Evolutionary conservation across 2,888 invertebrate genomes (phyloP).

Genomic region (Caenorhabditis japonica): DNA sequence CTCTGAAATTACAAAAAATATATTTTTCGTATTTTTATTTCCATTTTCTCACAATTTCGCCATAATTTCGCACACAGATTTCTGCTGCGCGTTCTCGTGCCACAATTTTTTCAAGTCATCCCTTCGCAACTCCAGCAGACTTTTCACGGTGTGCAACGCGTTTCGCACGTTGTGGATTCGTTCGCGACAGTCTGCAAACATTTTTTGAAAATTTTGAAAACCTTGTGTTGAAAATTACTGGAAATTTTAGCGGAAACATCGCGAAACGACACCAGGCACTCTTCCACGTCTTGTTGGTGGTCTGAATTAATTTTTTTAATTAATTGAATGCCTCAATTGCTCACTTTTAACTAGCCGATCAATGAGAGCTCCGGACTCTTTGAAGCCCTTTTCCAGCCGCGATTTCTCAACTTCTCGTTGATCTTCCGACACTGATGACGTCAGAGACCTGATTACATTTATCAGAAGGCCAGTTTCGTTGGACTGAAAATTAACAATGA

Average conservation of each 20-base stretch:
- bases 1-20: conserved; percentile 38
- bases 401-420: conserved; percentile 90
- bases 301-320: conserved; percentile 77
- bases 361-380: conserved; percentile 89
- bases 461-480: conserved; percentile 81
- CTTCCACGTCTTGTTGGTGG: conserved; percentile 89
- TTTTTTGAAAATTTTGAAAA: not conserved
- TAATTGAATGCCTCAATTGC: not conserved
- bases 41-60: conserved; percentile 64
- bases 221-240: conserved; percentile 72
- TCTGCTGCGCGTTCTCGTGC: conserved; percentile 94
- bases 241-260: conserved; percentile 86
- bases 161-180: conserved; percentile 86
- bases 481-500: conserved; percentile 36
- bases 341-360: conserved; percentile 87
- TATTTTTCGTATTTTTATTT: not conserved
- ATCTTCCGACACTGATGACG: conserved; percentile 89
- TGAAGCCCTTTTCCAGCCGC: conserved; percentile 92
- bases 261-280: conserved; percentile 86
- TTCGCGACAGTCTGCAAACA: conserved; percentile 82
- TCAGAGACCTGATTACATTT: conserved; percentile 93
- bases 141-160: conserved; percentile 87
- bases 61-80: conserved; percentile 69
- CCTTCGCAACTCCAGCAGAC: conserved; percentile 88
- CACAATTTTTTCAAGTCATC: conserved; percentile 94